Evolutionary conservation across 2,888 invertebrate genomes (phyloP), one percentile per base, ranked within the genome.

Genomic region (Polyploca ridens): DNA sequence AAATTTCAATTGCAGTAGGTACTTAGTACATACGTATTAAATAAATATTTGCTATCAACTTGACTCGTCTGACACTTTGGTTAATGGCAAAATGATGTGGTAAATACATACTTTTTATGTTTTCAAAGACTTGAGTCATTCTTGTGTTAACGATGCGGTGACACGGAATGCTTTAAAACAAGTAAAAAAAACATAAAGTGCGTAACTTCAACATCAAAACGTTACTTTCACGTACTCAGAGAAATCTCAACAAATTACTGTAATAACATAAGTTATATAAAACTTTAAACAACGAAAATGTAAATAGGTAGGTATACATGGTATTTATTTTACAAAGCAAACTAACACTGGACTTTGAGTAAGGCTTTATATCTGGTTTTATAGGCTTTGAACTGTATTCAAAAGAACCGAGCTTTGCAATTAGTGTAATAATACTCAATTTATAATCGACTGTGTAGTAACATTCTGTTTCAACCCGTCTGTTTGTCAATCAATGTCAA

Each of bases 171-270:
- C 49, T 46, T 49, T 33, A 46, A 49, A 33, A 13, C 19, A 44
- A 49, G 49, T 44, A 1, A 64, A 64, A 60, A 68, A 62, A 62
- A 63, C 41, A 49, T 63, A 67, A 68, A 54, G 49, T 49, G 49
- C 49, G n/a, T 49, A 54, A 54, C 54, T 10, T 10, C 54, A 54
- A 54, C 19, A 54, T 19, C 19, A 54, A 71, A 65, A 65, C 54
- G n/a, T 19, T 58, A 68, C 71, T 76, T 71, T 76, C 69, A 61
- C 64, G 62, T 59, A 61, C 60, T 60, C 62, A 67, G 66, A 70
- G 68, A 75, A 72, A 72, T 71, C 68, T 70, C 60, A n/a, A 35
- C 33, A 33, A 58, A 58, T 58, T 58, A 58, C 58, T 35, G 33
- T 35, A n/a, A 58, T 19, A 46, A 46, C 7, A 54, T 54, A 19